A percentile compares a stretch with the other conserved stretches of the same genome.
phyloP scores from a whole-genome alignment of 2,797 vertebrate species.

The Coracias cyanogaster region DNA sequence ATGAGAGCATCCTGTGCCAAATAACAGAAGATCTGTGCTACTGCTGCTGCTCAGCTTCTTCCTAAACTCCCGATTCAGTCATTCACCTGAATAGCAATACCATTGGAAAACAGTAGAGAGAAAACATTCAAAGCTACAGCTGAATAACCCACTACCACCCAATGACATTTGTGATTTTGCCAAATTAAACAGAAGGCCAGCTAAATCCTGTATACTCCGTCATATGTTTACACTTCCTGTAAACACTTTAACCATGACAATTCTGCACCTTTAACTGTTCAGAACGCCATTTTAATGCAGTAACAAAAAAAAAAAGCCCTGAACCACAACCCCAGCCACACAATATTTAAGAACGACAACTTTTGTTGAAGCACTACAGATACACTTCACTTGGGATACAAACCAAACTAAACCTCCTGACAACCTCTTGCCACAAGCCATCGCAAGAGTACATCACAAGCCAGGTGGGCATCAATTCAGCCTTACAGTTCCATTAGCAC shows the following conservation, averaged over 20 bases:
- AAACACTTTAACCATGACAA: background rate
- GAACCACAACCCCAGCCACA: background rate
- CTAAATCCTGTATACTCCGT: background rate
- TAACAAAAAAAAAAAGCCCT: background rate
- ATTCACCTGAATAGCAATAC: background rate
- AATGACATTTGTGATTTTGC: background rate
- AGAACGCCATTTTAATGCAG: background rate
- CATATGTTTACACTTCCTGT: background rate
- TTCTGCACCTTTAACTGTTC: background rate
- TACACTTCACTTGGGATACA: background rate
- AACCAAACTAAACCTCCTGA: background rate
- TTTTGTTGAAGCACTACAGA: background rate
- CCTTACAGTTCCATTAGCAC: background rate
- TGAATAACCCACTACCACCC: background rate
- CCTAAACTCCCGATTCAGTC: background rate
- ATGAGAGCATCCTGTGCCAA: accelerated
- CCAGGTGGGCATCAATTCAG: background rate
- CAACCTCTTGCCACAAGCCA: background rate
- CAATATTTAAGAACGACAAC: background rate
- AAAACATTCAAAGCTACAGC: background rate
- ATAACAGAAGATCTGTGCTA: background rate
- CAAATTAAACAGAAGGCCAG: background rate
- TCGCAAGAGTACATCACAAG: accelerated
- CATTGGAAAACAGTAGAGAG: background rate
- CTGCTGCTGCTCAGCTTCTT: background rate